phyloP scores from a whole-genome alignment of 2,888 invertebrate genomes.

The Drosophila melanocephala region DNA sequence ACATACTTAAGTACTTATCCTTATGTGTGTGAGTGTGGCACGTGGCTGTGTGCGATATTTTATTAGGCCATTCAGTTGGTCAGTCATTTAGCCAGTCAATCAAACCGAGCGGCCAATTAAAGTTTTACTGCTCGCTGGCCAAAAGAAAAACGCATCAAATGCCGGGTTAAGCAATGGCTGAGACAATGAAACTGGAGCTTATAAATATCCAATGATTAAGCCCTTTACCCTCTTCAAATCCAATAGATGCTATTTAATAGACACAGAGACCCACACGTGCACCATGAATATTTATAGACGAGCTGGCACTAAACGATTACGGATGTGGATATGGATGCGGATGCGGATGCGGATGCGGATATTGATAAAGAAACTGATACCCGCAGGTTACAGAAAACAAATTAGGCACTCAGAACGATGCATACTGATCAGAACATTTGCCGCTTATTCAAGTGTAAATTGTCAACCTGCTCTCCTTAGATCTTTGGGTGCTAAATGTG shows the following conservation, averaged over 20 bases:
- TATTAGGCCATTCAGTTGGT: constrained; percentile 76
- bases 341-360: constrained; percentile 2
- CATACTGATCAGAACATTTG: constrained; percentile 24
- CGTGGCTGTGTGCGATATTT: constrained; percentile 52
- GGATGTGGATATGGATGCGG: constrained; percentile 7
- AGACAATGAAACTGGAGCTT: constrained; percentile 50
- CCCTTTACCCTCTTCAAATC: constrained; percentile 33
- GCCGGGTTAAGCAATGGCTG: constrained; percentile 28
- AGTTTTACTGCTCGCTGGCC: constrained; percentile 70
- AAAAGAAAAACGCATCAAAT: constrained; percentile 43
- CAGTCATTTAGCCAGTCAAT: constrained; percentile 77
- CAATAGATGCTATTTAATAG: background rate
- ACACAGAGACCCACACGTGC: constrained; percentile 12
- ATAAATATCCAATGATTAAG: constrained; percentile 58
- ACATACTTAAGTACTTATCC: constrained; percentile 33
- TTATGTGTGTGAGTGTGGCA: constrained; percentile 4
- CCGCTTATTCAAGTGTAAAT: background rate
- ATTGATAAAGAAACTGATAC: constrained; percentile 10
- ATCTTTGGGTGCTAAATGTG: constrained; percentile 36
- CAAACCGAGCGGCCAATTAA: constrained; percentile 72
- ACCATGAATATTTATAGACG: constrained; percentile 42
- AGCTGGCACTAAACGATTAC: constrained; percentile 1
- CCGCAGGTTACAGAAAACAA: background rate
- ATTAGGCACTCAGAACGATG: background rate
- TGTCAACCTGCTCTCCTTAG: constrained; percentile 21